Evolutionary conservation across 2,888 invertebrate species (phyloP).

Genomic region (Dolichomitus sp.): DNA sequence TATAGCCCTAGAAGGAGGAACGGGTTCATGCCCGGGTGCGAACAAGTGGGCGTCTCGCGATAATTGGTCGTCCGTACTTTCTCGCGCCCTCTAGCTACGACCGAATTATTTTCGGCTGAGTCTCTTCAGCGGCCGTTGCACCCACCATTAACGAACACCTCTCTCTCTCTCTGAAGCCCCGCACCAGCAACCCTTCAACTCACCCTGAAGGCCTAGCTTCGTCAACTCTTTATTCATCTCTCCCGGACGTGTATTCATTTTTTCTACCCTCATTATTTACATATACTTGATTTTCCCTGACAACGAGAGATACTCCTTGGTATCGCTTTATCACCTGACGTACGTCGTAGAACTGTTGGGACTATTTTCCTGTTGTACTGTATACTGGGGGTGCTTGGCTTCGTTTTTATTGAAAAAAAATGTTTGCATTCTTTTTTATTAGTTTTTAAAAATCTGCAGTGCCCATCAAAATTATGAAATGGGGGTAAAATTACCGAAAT

Average conservation of each 20-base stretch:
- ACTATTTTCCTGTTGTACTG: not conserved
- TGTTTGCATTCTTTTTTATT: not conserved
- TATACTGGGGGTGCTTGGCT: not conserved
- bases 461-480: too few relatives aligned
- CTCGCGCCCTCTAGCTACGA: constrained; percentile 73
- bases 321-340: constrained; percentile 8
- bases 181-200: not conserved
- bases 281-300: constrained; percentile 79
- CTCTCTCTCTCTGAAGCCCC: constrained; percentile 59
- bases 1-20: constrained; percentile 40
- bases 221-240: constrained; percentile 51
- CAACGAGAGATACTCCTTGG: constrained; percentile 9
- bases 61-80: constrained; percentile 79
- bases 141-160: constrained; percentile 80
- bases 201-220: constrained; percentile 24
- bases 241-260: constrained; percentile 76
- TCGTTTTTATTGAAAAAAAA: too few relatives aligned
- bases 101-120: constrained; percentile 80
- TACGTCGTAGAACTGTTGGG: not conserved
- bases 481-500: too few relatives aligned
- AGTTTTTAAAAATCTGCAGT: too few relatives aligned
- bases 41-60: constrained; percentile 79
- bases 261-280: constrained; percentile 81
- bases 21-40: constrained; percentile 70
- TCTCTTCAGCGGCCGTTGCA: constrained; percentile 81